phyloP scores from a whole-genome alignment of 2,888 invertebrate genomes.

The Tuta absoluta region DNA sequence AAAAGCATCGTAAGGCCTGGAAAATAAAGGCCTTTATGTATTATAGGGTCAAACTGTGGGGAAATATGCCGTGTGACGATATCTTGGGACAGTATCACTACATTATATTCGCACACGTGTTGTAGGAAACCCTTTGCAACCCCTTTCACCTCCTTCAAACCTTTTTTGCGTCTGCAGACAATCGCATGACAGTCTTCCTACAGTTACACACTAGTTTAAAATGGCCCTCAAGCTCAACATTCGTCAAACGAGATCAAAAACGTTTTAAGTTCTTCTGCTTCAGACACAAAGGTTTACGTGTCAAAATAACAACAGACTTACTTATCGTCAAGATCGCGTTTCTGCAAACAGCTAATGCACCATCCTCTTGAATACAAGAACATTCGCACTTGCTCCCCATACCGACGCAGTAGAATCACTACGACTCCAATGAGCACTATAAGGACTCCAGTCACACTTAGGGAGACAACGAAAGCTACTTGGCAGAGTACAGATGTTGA shows the following conservation, averaged over 20 bases:
- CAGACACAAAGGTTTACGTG: too few relatives aligned
- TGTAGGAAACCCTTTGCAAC: too few relatives aligned
- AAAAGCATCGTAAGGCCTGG: conserved; percentile 86
- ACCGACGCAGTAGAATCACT: background rate
- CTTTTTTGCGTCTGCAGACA: too few relatives aligned
- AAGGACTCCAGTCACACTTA: background rate
- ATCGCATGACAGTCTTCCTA: too few relatives aligned
- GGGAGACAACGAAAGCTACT: background rate
- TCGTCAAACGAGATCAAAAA: too few relatives aligned
- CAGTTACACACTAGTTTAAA: too few relatives aligned
- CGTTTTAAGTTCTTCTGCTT: too few relatives aligned
- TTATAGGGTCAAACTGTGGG: background rate
- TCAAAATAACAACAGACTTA: background rate
- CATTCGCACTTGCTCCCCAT: background rate
- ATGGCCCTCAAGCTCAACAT: too few relatives aligned
- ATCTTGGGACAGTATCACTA: too few relatives aligned
- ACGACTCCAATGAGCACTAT: background rate
- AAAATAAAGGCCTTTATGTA: conserved; percentile 19
- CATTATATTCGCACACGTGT: too few relatives aligned
- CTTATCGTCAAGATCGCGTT: conserved; percentile 5
- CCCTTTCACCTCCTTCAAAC: too few relatives aligned
- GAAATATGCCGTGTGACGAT: background rate
- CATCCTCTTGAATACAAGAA: conserved; percentile 14
- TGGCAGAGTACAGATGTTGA: conserved; percentile 11
- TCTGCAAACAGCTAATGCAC: conserved; percentile 6